Evolutionary conservation across 2,888 invertebrate genomes (phyloP).

Genomic region (Tillus elongatus): DNA sequence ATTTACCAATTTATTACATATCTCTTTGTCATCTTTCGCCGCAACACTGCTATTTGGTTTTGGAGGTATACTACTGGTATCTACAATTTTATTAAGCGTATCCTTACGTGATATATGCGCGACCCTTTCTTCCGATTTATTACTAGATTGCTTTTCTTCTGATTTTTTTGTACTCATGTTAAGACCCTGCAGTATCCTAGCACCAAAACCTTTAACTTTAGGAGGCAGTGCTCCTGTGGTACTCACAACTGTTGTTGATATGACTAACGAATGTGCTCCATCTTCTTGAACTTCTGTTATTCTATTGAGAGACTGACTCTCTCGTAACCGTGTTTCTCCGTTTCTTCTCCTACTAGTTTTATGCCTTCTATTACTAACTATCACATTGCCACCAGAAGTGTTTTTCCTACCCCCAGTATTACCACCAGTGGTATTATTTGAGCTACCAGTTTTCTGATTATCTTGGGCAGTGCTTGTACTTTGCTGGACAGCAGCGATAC

Average conservation of each 20-base stretch:
- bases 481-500: conserved; percentile 1
- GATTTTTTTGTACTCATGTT: conserved; percentile 14
- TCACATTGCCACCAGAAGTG: conserved; percentile 31
- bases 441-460: conserved; percentile 14
- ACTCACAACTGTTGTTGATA: conserved; percentile 33
- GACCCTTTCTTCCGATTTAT: conserved; percentile 11
- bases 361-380: conserved; percentile 45
- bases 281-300: conserved; percentile 81
- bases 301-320: conserved; percentile 76
- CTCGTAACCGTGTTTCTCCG: conserved; percentile 60
- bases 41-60: conserved; percentile 10
- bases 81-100: conserved; percentile 20
- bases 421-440: conserved; percentile 26
- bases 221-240: conserved; percentile 34
- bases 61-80: conserved; percentile 14
- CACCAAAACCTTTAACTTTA: conserved; percentile 44
- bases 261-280: conserved; percentile 38
- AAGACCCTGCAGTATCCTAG: conserved; percentile 45
- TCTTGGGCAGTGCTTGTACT: background rate
- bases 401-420: conserved; percentile 33
- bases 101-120: conserved; percentile 25
- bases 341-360: conserved; percentile 48
- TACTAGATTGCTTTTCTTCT: background rate
- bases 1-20: conserved; percentile 32
- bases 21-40: conserved; percentile 28